These are phyloP conservation scores for Drosophila bocki DNA, from an alignment of 1,140 invertebrate genomes.

Conservation along the genomic window DNA sequence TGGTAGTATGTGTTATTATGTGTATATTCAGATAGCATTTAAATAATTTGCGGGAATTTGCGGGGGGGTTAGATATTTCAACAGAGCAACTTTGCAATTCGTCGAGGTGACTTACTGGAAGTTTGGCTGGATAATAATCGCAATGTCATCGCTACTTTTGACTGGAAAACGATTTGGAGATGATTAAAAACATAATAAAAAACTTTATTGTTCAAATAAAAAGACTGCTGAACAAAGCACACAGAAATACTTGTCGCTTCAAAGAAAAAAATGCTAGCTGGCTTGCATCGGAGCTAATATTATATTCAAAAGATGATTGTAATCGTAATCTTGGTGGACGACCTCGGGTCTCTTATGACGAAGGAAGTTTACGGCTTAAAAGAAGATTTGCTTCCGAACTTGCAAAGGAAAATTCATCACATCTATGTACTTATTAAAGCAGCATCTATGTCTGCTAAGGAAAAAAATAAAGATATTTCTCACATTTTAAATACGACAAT, in stretches of 20 bases:
- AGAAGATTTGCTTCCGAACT: neutral
- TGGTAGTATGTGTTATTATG: neutral
- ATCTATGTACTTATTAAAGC: neutral
- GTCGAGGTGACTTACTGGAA: slow-evolving; percentile 2
- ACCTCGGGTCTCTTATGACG: slow-evolving; percentile 7
- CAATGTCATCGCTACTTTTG: slow-evolving; percentile 9
- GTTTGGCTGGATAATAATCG: slow-evolving; percentile 7
- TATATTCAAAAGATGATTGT: slow-evolving; percentile 2
- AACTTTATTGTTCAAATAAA: too few relatives aligned
- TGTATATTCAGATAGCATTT: neutral
- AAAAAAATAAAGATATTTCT: neutral
- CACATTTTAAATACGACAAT: slow-evolving; percentile 2
- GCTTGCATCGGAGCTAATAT: slow-evolving; percentile 8
- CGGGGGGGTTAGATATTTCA: neutral
- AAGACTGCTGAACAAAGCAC: neutral
- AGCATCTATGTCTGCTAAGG: neutral
- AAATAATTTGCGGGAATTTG: neutral
- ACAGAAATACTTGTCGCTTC: slow-evolving; percentile 20
- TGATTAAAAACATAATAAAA: neutral
- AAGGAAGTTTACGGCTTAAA: neutral
- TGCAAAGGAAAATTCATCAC: neutral
- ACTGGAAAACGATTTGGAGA: neutral
- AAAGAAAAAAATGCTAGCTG: slow-evolving; percentile 5
- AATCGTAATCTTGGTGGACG: neutral
- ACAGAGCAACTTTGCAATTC: neutral